phyloP scores from a whole-genome alignment of 2,113 vertebrate species.

The Conger conger region DNA sequence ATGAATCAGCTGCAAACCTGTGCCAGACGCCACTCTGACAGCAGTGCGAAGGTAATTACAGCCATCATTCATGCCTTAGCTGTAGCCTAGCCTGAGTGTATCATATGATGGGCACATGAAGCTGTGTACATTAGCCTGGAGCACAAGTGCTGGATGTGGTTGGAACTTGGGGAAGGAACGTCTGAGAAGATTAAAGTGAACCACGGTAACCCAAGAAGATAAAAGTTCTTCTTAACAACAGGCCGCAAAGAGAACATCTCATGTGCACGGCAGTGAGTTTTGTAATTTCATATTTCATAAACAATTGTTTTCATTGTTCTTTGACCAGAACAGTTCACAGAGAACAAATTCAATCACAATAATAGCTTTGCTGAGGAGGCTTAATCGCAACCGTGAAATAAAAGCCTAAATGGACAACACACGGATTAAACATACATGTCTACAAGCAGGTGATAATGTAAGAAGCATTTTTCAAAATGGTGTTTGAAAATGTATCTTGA shows the following conservation, averaged over 20 bases:
- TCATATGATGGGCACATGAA: neutral
- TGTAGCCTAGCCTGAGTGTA: neutral
- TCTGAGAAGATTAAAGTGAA: neutral
- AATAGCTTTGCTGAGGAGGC: neutral
- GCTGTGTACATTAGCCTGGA: neutral
- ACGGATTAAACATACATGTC: too few relatives aligned
- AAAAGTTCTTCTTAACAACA: neutral
- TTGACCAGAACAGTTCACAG: too few relatives aligned
- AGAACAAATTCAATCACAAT: neutral
- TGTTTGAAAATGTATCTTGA: too few relatives aligned
- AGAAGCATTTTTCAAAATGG: too few relatives aligned
- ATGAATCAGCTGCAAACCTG: constrained; percentile 91
- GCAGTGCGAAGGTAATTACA: constrained; percentile 79
- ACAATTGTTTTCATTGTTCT: too few relatives aligned
- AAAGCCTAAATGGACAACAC: too few relatives aligned
- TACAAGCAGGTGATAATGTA: too few relatives aligned
- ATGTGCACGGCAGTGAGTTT: neutral
- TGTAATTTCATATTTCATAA: neutral
- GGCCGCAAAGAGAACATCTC: neutral
- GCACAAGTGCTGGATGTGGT: neutral
- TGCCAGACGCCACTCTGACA: constrained; percentile 88
- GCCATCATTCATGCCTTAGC: neutral
- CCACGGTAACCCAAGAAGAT: neutral
- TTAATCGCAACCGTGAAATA: neutral
- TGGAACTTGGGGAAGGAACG: neutral